Evolutionary conservation across 2,797 vertebrate species (phyloP), one percentile per base, ranked within the genome.

Genomic region (Parambassis ranga): DNA sequence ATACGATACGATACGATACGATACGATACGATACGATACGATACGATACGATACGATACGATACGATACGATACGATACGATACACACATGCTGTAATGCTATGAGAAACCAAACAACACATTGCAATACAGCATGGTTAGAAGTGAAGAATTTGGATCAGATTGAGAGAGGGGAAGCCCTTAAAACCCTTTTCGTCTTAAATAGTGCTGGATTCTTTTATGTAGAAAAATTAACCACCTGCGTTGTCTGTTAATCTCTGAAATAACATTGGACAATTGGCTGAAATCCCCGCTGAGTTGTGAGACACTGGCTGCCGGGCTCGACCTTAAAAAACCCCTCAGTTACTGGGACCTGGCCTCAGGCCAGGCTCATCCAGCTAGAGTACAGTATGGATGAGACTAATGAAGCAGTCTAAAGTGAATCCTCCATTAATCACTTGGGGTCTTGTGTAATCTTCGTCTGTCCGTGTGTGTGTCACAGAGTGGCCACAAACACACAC

Each of bases 401-500:
- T 68, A 65, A 82, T 77, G 79, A 82, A 59, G 66, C 53, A n/a
- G 32, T 19, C 64, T 35, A 55, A 71, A 68, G 56, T 64, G 55
- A 50, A 71, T 59, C 72, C 51, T 32, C 52, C 47, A 74, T 83
- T 71, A 75, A 76, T 84, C 75, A 69, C 53, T 38, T 28, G 35
- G 18, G 60, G 35, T 52, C 62, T 64, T 49, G 20, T 57, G n/a
- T 72, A 59, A 73, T 83, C 70, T 71, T 43, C 53, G 46, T 60
- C 38, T 60, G 22, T 58, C 62, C 47, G 11, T 22, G 32, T 44
- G 65, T 66, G 51, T 65, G n/a, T n/a, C n/a, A n/a, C 62, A 49
- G 37, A 38, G 26, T 49, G 49, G 62, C 72, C 72, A 68, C 18
- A 60, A 26, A 37, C 48, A 9, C 37, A 27, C 32, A 23, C 48